Evolutionary conservation across 2,888 invertebrate species (phyloP).

Genomic region (Cephus spinipes): DNA sequence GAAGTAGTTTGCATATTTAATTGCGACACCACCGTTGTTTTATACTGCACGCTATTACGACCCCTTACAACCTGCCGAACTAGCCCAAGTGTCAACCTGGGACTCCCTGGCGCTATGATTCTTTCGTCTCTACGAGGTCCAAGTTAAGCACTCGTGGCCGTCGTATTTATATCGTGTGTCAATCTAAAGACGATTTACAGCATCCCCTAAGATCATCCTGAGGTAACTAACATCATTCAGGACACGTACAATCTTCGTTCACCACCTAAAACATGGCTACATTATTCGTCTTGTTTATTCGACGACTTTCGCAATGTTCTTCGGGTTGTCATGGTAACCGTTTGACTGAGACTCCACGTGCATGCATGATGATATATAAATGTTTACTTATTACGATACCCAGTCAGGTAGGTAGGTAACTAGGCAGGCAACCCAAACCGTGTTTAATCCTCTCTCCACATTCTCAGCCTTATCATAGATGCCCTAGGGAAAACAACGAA

Average conservation of each 20-base stretch:
- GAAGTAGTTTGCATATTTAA: slow-evolving; percentile 54
- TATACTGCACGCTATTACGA: slow-evolving; percentile 23
- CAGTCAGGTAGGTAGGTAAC: not conserved
- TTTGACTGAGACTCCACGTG: not conserved
- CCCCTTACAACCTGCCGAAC: not conserved
- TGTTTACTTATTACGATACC: not conserved
- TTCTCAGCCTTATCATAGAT: not conserved
- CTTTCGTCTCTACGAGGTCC: not conserved
- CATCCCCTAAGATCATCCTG: not conserved
- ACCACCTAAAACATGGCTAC: not conserved
- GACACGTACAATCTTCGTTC: not conserved
- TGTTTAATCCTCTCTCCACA: not conserved
- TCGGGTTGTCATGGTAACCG: not conserved
- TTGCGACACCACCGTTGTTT: slow-evolving; percentile 37
- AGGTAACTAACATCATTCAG: not conserved
- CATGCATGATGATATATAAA: not conserved
- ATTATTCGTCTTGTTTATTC: not conserved
- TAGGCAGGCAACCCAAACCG: not conserved
- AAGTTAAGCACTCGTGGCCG: not conserved
- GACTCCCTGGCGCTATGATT: not conserved
- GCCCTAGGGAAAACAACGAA: not conserved
- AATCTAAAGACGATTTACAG: not conserved
- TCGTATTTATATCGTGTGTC: not conserved
- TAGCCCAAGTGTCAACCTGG: not conserved
- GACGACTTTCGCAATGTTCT: not conserved